Evolutionary conservation across 2,113 vertebrate genomes (phyloP), one percentile per base, ranked within the genome.

Genomic region (Ammodytes marinus): DNA sequence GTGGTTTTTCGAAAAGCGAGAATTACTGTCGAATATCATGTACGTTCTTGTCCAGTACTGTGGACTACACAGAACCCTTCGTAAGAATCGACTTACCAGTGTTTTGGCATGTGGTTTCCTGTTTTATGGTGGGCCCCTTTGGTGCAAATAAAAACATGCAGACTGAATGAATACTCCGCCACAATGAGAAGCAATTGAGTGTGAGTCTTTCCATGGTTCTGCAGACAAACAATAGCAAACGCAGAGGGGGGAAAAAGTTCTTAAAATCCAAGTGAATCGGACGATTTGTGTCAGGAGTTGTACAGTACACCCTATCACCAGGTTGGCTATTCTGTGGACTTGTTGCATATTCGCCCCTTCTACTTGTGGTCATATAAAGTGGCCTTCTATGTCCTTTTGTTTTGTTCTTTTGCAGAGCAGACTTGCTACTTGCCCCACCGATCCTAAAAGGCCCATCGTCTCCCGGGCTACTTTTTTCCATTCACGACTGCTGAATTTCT

Each of bases 91-190:
- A 64, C 50, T 85, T 76, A 80, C 13, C 40, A 65, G 52, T 65
- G 54, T 63, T 63, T 82, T 37, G 58, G 55, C 7, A 1, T 55
- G 75, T 45, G 53, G 70, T 68, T 79, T 86, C n/a, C 73, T 55
- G 47, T 81, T 86, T 81, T 78, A 71, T 52, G 19, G 69, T 19
- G 39, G 47, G 50, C 76, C 69, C 74, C 77, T 60, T 83, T 63
- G 47, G 66, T 67, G 53, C 70, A 65, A 79, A 86, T 86, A 73
- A 84, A 84, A 69, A 80, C 6, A 37, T 61, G 69, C 72, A 70
- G 46, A 35, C 40, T 10, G 19, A 39, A n/a, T 27, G 27, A 53
- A 8, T 42, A 47, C 52, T 53, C 8, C 45, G 12, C 40, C 54
- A 8, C 61, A 3, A 12, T 12, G 57, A 43, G 55, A 43, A 4